A percentile compares a stretch with the other conserved stretches of the same genome.
These are phyloP conservation scores for Dicaeum eximium DNA, from an alignment of 2,113 vertebrate genomes.

Conservation along the genomic window DNA sequence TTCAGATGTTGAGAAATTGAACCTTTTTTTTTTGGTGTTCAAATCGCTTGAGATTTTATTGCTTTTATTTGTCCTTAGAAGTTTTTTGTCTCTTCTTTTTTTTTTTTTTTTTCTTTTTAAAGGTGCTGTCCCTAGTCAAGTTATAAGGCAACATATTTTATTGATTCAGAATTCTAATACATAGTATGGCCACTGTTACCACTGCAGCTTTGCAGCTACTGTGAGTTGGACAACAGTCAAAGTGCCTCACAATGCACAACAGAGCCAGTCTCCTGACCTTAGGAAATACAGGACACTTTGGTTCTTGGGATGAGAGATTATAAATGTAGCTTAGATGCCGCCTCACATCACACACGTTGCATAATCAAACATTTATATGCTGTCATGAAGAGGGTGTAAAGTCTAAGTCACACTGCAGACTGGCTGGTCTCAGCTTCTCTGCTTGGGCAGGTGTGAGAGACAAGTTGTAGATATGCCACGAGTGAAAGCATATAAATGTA, in stretches of 20 bases:
- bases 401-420: conserved; percentile 30
- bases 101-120: neutral
- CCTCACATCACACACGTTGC: conserved; percentile 68
- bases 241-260: conserved; percentile 70
- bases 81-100: neutral
- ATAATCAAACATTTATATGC: conserved; percentile 70
- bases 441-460: conserved; percentile 38
- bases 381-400: conserved; percentile 39
- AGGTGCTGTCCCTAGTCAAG: conserved; percentile 70
- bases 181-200: conserved; percentile 78
- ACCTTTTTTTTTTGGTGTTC: conserved; percentile 30
- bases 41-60: conserved; percentile 61
- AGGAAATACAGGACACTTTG: conserved; percentile 71
- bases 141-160: conserved; percentile 70
- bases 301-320: conserved; percentile 66
- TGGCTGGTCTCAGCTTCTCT: conserved; percentile 52
- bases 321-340: conserved; percentile 58
- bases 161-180: conserved; percentile 68
- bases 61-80: conserved; percentile 60
- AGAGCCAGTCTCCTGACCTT: conserved; percentile 65
- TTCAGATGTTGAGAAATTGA: neutral
- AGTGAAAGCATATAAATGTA: conserved; percentile 51
- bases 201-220: conserved; percentile 69
- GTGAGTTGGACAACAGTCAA: conserved; percentile 42
- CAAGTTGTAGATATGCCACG: conserved; percentile 54